phyloP scores from a whole-genome alignment of 2,797 vertebrate species.

The Chiloscyllium punctatum region DNA sequence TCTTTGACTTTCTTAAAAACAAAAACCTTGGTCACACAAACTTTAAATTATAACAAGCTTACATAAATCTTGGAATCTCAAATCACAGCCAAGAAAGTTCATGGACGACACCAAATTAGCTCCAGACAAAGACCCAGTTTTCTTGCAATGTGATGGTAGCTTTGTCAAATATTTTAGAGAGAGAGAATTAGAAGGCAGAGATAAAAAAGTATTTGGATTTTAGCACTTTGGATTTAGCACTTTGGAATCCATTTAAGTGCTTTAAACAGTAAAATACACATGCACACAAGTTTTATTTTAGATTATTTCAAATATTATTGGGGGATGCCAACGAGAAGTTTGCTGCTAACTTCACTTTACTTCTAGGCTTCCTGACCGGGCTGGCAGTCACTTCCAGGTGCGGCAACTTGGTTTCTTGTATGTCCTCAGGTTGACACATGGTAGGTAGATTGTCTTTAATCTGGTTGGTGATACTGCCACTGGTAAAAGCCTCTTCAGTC shows the following conservation, averaged over 20 bases:
- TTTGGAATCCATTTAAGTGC: conserved; percentile 12
- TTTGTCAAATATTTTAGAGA: conserved; percentile 24
- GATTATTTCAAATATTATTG: conserved; percentile 57
- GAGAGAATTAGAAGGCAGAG: neutral
- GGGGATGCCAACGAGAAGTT: conserved; percentile 82
- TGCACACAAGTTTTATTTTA: neutral
- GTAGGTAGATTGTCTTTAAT: conserved; percentile 3
- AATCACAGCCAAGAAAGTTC: neutral
- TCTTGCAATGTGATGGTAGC: neutral
- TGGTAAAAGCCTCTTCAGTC: conserved; percentile 25
- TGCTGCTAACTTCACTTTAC: conserved; percentile 82
- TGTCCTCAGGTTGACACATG: neutral
- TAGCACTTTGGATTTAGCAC: conserved; percentile 35
- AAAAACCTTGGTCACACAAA: conserved; percentile 11
- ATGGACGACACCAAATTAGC: conserved; percentile 3
- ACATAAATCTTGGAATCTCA: conserved; percentile 26
- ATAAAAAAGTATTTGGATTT: conserved; percentile 24
- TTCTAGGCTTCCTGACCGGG: conserved; percentile 78
- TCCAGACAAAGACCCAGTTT: neutral
- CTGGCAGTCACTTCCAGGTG: conserved; percentile 55
- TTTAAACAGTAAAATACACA: neutral
- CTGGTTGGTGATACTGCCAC: neutral
- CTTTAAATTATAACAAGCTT: conserved; percentile 30
- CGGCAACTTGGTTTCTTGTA: neutral
- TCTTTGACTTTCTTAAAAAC: conserved; percentile 23